These are phyloP conservation scores for Eristalis tenax DNA, from an alignment of 2,888 invertebrate species.

Conservation along the genomic window DNA sequence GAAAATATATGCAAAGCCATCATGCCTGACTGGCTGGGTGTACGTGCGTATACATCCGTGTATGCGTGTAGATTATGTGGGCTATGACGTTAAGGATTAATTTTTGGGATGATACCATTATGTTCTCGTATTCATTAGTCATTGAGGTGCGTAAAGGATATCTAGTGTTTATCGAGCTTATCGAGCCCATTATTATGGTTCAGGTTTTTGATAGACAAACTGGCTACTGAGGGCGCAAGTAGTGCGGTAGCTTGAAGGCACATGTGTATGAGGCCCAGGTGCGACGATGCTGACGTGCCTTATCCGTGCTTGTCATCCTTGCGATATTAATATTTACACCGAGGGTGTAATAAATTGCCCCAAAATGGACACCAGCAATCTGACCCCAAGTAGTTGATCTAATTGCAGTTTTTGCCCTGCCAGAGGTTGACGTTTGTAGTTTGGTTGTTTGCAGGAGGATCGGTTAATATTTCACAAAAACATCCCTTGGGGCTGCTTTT, in stretches of 20 bases:
- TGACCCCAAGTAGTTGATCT: constrained; percentile 27
- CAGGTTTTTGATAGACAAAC: constrained; percentile 28
- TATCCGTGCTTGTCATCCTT: constrained; percentile 55
- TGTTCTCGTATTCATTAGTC: constrained; percentile 67
- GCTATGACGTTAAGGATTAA: constrained; percentile 60
- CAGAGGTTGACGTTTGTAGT: constrained; percentile 3
- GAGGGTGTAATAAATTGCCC: constrained; percentile 61
- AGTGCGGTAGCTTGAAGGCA: neutral
- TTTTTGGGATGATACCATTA: constrained; percentile 62
- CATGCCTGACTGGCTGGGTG: neutral
- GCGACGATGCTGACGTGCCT: constrained; percentile 60
- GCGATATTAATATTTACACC: constrained; percentile 63
- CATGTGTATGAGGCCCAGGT: neutral
- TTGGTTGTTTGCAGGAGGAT: neutral
- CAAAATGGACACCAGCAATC: constrained; percentile 45
- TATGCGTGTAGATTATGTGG: constrained; percentile 20
- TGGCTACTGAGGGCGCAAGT: neutral
- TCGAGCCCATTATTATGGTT: constrained; percentile 56
- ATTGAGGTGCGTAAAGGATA: constrained; percentile 48
- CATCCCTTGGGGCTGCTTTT: neutral
- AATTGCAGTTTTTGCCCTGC: constrained; percentile 16
- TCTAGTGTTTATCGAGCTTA: constrained; percentile 50
- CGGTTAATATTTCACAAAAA: constrained; percentile 9
- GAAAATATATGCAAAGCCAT: constrained; percentile 46
- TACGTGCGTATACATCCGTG: neutral